Conservation (phyloP, 2,797 vertebrate genomes). For the Periophthalmus magnuspinnatus region DNA sequence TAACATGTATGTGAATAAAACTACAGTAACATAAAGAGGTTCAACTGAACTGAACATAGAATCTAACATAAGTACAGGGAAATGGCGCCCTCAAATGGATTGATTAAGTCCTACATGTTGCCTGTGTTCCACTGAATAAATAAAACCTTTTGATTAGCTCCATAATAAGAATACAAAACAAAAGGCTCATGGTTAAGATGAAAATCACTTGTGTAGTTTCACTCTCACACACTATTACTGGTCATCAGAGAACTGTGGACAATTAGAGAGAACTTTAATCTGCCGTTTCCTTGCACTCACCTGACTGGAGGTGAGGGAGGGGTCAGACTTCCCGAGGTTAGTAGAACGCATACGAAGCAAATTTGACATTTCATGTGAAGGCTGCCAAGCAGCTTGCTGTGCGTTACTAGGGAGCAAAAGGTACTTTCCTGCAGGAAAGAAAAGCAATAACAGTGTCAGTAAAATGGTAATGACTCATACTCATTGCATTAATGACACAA, state of each 20-base stretch:
- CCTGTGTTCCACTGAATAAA: background rate
- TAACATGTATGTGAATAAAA: background rate
- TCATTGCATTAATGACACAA: background rate
- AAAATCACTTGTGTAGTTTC: too few relatives aligned
- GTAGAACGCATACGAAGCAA: constrained; percentile 90
- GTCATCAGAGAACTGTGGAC: background rate
- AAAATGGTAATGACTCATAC: background rate
- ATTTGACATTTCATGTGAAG: constrained; percentile 83
- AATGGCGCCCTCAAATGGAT: background rate
- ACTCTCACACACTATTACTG: too few relatives aligned
- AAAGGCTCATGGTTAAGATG: too few relatives aligned
- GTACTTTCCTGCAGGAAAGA: constrained; percentile 84
- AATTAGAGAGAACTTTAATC: background rate
- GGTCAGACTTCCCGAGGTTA: constrained; percentile 91
- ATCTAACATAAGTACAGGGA: background rate
- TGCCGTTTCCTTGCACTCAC: constrained; percentile 75
- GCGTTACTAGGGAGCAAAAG: constrained; percentile 79
- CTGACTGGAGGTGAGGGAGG: constrained; percentile 88
- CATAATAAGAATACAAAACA: too few relatives aligned
- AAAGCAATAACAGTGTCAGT: background rate
- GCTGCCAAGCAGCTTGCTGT: constrained; percentile 76
- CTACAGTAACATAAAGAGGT: too few relatives aligned
- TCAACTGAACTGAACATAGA: background rate
- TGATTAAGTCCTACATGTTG: background rate
- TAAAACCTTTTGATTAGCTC: background rate